These are phyloP conservation scores for Megaceryle torquata DNA, from an alignment of 2,113 vertebrate genomes.

Conservation along the genomic window DNA sequence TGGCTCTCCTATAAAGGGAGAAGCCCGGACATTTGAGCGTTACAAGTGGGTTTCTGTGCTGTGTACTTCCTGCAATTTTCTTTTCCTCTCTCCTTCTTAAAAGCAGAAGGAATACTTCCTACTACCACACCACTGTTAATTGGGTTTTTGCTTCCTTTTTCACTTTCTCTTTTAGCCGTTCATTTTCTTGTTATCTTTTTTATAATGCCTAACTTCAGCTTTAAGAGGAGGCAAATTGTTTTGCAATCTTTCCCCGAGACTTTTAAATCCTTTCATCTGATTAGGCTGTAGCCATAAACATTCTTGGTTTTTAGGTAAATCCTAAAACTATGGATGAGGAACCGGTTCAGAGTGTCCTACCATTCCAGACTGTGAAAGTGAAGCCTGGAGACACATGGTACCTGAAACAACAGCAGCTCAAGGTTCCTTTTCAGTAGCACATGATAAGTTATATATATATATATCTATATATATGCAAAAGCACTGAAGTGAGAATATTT, in stretches of 20 bases:
- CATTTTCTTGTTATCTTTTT: not conserved
- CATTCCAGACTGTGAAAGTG: conserved; percentile 6
- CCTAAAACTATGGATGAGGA: not conserved
- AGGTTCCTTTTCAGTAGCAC: conserved; percentile 54
- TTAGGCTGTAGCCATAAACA: not conserved
- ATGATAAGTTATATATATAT: not conserved
- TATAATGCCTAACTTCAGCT: not conserved
- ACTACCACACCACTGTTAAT: not conserved
- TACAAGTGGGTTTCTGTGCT: not conserved
- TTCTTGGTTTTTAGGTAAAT: conserved; percentile 39
- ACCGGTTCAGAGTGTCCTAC: not conserved
- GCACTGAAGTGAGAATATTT: not conserved
- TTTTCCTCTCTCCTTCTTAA: not conserved
- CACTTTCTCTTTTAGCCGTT: not conserved
- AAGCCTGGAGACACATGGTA: conserved; percentile 67
- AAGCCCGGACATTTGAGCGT: not conserved
- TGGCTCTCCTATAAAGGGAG: not conserved
- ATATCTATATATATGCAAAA: not conserved
- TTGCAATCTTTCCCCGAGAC: not conserved
- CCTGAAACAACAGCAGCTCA: conserved; percentile 74
- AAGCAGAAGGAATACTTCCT: not conserved
- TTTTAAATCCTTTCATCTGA: not conserved
- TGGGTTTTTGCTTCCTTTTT: not conserved
- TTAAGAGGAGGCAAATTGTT: not conserved
- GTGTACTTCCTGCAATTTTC: not conserved